A percentile compares a stretch with the other conserved stretches of the same genome.
Conservation (phyloP, 2,113 vertebrate genomes). For the Corythoichthys haematopterus region DNA sequence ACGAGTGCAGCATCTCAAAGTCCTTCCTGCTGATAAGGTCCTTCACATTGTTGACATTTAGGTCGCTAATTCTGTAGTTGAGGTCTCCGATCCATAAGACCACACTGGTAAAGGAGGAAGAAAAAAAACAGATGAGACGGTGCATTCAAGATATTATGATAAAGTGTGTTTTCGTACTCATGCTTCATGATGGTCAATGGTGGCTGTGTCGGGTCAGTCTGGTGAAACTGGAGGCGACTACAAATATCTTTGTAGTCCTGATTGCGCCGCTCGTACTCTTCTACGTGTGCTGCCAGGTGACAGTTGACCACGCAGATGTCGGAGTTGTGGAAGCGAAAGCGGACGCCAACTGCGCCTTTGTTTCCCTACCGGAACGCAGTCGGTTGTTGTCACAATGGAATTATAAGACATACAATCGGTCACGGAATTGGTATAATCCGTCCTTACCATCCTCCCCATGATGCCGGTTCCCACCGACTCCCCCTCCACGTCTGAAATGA, state of each 20-base stretch:
- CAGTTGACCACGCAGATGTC: constrained; percentile 90
- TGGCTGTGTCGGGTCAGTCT: constrained; percentile 68
- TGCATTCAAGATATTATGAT: not conserved
- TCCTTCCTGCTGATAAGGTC: constrained; percentile 81
- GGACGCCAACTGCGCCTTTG: constrained; percentile 90
- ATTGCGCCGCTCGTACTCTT: constrained; percentile 90
- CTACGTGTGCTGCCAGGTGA: constrained; percentile 88
- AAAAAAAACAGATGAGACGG: not conserved
- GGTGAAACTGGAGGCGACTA: constrained; percentile 83
- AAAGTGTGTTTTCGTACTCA: constrained; percentile 69
- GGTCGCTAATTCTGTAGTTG: constrained; percentile 90
- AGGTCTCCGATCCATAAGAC: constrained; percentile 92
- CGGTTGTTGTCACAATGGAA: not conserved
- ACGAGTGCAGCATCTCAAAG: constrained; percentile 76
- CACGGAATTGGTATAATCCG: not conserved
- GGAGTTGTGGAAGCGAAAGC: constrained; percentile 91
- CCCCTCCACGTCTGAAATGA: constrained; percentile 84
- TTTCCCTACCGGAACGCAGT: constrained; percentile 79
- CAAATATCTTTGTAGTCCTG: constrained; percentile 96
- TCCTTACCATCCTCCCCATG: constrained; percentile 95
- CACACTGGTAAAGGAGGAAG: constrained; percentile 33
- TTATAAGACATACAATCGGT: not conserved
- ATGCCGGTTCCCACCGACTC: constrained; percentile 95
- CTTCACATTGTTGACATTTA: constrained; percentile 86
- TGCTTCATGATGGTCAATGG: constrained; percentile 86